Evolutionary conservation across 2,888 invertebrate species (phyloP).

Genomic region (Ramazzottius varieornatus): DNA sequence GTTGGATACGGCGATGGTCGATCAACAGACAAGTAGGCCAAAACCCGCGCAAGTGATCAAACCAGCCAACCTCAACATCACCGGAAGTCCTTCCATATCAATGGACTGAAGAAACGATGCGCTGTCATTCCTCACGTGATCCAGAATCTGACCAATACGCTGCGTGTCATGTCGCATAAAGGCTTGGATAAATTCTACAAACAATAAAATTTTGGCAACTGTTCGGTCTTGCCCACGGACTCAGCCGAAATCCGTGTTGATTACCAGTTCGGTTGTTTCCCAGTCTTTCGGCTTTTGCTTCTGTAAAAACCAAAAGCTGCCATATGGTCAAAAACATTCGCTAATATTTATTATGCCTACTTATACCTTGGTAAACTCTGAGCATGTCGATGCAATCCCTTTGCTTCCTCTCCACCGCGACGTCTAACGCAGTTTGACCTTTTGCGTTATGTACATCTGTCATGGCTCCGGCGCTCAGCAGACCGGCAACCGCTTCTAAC

Average conservation of each 20-base stretch:
- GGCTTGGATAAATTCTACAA: neutral
- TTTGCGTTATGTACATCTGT: slow-evolving; percentile 34
- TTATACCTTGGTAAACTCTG: neutral
- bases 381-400: slow-evolving; percentile 7
- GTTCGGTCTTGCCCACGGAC: neutral
- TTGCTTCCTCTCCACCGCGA: slow-evolving; percentile 21
- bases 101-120: too few relatives aligned
- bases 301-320: neutral
- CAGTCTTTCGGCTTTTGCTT: neutral
- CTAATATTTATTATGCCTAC: too few relatives aligned
- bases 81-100: too few relatives aligned
- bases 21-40: too few relatives aligned
- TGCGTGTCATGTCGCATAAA: too few relatives aligned
- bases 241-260: neutral
- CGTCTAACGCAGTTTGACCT: slow-evolving; percentile 42
- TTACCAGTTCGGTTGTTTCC: neutral
- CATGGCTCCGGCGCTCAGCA: slow-evolving; percentile 41
- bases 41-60: too few relatives aligned
- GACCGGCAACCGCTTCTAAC: slow-evolving; percentile 35
- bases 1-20: slow-evolving; percentile 10
- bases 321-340: too few relatives aligned
- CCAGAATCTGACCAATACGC: too few relatives aligned
- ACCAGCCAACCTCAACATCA: too few relatives aligned
- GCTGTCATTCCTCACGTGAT: too few relatives aligned
- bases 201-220: neutral